phyloP scores from a whole-genome alignment of 35 echinoderm and acorn worm genomes.

The Stichopus chloronotus region DNA sequence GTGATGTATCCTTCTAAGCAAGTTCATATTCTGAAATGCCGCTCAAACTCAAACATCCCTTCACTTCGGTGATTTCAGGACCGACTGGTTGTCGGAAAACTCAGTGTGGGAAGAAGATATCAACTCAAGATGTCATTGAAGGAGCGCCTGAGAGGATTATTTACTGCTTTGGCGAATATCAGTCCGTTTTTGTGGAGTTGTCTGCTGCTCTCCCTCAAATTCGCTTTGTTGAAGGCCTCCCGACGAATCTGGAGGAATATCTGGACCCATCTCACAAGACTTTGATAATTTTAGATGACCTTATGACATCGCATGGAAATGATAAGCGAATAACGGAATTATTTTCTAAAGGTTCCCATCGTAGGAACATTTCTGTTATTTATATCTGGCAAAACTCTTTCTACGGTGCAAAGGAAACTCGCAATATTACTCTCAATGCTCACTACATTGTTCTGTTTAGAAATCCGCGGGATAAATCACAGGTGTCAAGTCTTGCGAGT shows the following conservation, averaged over 20 bases:
- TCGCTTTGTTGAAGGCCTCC: slow-evolving; percentile 36
- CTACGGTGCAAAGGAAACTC: slow-evolving; percentile 52
- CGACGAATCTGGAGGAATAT: slow-evolving; percentile 17
- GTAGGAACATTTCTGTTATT: slow-evolving; percentile 27
- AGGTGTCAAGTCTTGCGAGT: slow-evolving; percentile 63
- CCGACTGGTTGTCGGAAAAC: slow-evolving; percentile 29
- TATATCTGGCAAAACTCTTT: slow-evolving; percentile 26
- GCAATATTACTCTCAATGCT: slow-evolving; percentile 77
- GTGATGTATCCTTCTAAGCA: not conserved
- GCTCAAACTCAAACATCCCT: not conserved
- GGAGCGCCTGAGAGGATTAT: slow-evolving; percentile 43
- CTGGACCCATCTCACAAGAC: slow-evolving; percentile 10
- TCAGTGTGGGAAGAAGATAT: not conserved
- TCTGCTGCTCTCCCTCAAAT: slow-evolving; percentile 39
- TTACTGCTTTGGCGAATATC: slow-evolving; percentile 55
- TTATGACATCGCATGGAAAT: slow-evolving; percentile 51
- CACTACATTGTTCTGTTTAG: slow-evolving; percentile 49
- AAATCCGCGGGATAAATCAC: slow-evolving; percentile 72
- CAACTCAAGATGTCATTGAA: not conserved
- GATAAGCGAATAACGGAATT: slow-evolving; percentile 15
- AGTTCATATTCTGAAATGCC: slow-evolving; percentile 13
- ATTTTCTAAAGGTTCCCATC: slow-evolving; percentile 45
- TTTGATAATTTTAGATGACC: slow-evolving; percentile 49
- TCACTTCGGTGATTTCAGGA: slow-evolving; percentile 24
- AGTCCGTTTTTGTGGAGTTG: slow-evolving; percentile 37